A percentile compares a stretch with the other conserved stretches of the same genome.
Evolutionary conservation across 2,797 vertebrate genomes (phyloP).

Genomic region (Pseudopleuronectes americanus): DNA sequence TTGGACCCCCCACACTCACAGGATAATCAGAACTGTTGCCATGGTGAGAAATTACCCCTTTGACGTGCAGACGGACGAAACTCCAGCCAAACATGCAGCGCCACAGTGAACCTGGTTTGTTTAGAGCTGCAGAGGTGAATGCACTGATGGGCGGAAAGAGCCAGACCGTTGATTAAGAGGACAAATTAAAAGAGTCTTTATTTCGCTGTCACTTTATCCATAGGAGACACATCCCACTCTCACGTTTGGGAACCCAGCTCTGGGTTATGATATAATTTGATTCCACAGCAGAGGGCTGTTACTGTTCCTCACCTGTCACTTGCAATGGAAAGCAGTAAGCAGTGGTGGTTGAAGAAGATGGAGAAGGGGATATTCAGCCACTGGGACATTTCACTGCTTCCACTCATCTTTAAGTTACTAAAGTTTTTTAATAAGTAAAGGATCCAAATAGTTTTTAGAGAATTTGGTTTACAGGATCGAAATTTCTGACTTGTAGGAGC

Average conservation of each 20-base stretch:
- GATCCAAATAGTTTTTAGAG: too few species aligned
- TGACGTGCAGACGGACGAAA: conserved; percentile 52
- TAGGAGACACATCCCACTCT: conserved; percentile 15
- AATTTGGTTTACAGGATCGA: not conserved
- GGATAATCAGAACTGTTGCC: conserved; percentile 42
- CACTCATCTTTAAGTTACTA: too few species aligned
- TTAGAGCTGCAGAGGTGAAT: conserved; percentile 17
- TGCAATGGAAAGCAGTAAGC: conserved; percentile 10
- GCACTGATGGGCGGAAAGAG: conserved; percentile 17
- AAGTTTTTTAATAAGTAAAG: too few species aligned
- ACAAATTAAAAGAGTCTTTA: conserved; percentile 29
- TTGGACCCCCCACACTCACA: conserved; percentile 34
- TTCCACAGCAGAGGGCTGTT: conserved; percentile 26
- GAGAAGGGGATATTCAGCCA: not conserved
- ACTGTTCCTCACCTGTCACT: conserved; percentile 10
- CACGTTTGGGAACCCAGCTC: not conserved
- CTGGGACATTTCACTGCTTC: not conserved
- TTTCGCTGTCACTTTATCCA: conserved; percentile 24
- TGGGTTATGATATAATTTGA: conserved; percentile 13
- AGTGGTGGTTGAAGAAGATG: conserved; percentile 6
- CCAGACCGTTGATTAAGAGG: conserved; percentile 31
- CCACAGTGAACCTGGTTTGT: conserved; percentile 38
- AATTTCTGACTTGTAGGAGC: not conserved
- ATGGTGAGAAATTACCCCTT: conserved; percentile 59
- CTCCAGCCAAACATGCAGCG: conserved; percentile 38